A percentile compares a stretch with the other conserved stretches of the same genome.
Evolutionary conservation across 1,140 invertebrate species (phyloP).

Genomic region (Drosophila mauritiana): DNA sequence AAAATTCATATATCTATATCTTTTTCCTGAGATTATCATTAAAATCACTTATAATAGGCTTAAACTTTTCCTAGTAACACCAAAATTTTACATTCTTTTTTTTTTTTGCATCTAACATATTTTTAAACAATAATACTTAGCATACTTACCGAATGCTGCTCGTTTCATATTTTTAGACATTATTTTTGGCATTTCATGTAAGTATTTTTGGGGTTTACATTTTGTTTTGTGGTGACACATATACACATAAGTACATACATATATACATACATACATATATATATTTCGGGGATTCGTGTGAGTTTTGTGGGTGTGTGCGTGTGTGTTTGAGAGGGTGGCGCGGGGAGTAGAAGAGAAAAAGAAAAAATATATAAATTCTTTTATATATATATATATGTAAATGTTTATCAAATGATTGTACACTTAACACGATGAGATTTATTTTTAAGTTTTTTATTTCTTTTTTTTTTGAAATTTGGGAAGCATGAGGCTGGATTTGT

Average conservation of each 20-base stretch:
- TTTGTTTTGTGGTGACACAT: conserved; percentile 37
- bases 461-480: conserved; percentile 11
- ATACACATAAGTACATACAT: conserved; percentile 58
- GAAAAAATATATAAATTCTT: conserved; percentile 62
- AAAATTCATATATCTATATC: no score
- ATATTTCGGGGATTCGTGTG: conserved; percentile 44
- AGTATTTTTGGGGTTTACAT: conserved; percentile 14
- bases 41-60: neutral
- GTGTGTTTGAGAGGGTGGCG: conserved; percentile 24
- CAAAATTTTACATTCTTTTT: neutral
- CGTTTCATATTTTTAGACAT: conserved; percentile 5
- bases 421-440: conserved; percentile 35
- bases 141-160: conserved; percentile 56
- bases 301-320: conserved; percentile 30
- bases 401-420: conserved; percentile 67
- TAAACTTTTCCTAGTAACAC: neutral
- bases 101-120: neutral
- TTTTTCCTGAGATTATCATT: no score
- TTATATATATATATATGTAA: conserved; percentile 55
- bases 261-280: conserved; percentile 44
- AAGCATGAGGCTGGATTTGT: conserved; percentile 13
- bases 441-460: conserved; percentile 11
- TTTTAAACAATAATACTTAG: neutral
- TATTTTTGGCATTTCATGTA: conserved; percentile 24
- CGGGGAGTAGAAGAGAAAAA: conserved; percentile 73